Evolutionary conservation across 2,888 invertebrate genomes (phyloP).

Genomic region (Stegophylla sp.): DNA sequence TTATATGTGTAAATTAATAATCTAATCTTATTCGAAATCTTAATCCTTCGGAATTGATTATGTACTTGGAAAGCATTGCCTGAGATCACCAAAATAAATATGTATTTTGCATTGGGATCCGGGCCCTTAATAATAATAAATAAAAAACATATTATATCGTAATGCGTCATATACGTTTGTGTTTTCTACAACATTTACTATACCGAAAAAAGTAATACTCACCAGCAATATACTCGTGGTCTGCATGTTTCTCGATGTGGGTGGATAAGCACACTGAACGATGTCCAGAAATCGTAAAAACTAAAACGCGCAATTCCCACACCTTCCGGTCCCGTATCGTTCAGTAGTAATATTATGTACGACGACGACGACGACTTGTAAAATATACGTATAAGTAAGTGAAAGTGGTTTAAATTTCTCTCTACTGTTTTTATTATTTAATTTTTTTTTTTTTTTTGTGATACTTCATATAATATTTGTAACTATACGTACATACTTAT

Average conservation of each 20-base stretch:
- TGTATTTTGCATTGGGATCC: too few relatives aligned
- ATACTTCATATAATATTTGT: too few relatives aligned
- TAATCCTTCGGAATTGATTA: too few relatives aligned
- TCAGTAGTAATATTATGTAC: not conserved
- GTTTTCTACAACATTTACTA: too few relatives aligned
- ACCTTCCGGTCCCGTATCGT: not conserved
- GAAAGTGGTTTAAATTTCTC: conserved; percentile 9
- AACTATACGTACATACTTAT: too few relatives aligned
- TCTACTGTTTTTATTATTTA: not conserved
- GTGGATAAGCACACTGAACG: not conserved
- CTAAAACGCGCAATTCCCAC: not conserved
- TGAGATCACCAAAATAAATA: too few relatives aligned
- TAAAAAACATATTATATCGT: too few relatives aligned
- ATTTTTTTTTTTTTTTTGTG: not conserved
- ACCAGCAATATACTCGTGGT: not conserved
- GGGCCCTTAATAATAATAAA: too few relatives aligned
- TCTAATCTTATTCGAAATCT: too few relatives aligned
- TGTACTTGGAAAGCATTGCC: too few relatives aligned
- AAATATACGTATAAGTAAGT: not conserved
- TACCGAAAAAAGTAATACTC: not conserved
- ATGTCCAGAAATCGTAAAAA: not conserved
- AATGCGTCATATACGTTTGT: too few relatives aligned
- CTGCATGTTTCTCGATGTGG: not conserved
- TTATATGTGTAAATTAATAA: too few relatives aligned
- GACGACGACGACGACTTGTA: not conserved